Evolutionary conservation across 2,888 invertebrate genomes (phyloP), one percentile per base, ranked within the genome.

Genomic region (Troides oblongomaculatus): DNA sequence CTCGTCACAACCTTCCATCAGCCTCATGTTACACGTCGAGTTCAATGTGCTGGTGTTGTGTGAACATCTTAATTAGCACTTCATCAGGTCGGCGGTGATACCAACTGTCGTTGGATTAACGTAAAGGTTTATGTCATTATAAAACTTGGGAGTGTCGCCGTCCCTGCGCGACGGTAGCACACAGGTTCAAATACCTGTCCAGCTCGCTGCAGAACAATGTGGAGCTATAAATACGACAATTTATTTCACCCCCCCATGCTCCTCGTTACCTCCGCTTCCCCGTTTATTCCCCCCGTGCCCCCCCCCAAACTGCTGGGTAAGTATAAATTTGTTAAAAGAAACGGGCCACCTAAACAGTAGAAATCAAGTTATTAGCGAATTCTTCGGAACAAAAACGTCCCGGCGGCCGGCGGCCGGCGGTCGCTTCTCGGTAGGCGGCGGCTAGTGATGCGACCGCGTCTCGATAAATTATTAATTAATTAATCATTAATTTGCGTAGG

Each of bases 341-440:
- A 58, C 68, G 72, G 78, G 73, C 78, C 78, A 76, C 77, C 81
- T 77, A 82, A 83, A 81, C 81, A 75, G 74, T 72, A 77, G 77
- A 86, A 87, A 90, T 90, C 90, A 90, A 90, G 89, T 89, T 90
- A 90, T 91, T 90, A 91, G 76, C 71, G 76, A 72, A 88, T 88
- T 81, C 86, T 80, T 79, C 10, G 21, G 46, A 71, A 82, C 74
- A 90, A 90, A 90, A 89, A 83, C 72, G 12, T 12, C 64, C 56
- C 69, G 72, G 67, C 71, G 68, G 82, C 73, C 69, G 89, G 88
- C 87, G 90, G 89, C 76, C 89, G 89, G 88, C 87, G 90, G 89
- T 76, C 89, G 63, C 62, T 88, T 90, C 89, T 77, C 61, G 73
- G 88, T 87, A 89, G 66, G 21, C 18, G 74, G 78, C 75, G 80